Conservation (phyloP, 2,888 invertebrate genomes). For the Argynnis bischoffii region DNA sequence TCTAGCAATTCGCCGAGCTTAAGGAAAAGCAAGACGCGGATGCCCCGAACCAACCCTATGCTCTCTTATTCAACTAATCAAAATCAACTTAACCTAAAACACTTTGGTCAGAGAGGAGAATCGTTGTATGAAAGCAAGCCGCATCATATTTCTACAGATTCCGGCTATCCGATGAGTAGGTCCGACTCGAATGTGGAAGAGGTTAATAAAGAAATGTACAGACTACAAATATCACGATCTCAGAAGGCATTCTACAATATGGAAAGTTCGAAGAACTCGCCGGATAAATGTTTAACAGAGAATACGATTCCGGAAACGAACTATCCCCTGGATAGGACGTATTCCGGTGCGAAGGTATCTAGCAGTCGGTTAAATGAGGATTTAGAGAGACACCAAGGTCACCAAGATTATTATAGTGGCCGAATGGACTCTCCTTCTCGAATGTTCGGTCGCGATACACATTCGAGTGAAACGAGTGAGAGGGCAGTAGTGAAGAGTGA, state of each 20-base stretch:
- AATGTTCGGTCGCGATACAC: slow-evolving; percentile 64
- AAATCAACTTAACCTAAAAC: slow-evolving; percentile 73
- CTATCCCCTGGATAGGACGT: slow-evolving; percentile 74
- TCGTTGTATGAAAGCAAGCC: slow-evolving; percentile 75
- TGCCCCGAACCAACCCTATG: slow-evolving; percentile 83
- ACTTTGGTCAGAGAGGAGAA: slow-evolving; percentile 77
- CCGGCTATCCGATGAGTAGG: slow-evolving; percentile 74
- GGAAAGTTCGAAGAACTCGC: slow-evolving; percentile 71
- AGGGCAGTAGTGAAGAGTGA: slow-evolving; percentile 62
- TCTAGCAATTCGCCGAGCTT: slow-evolving; percentile 76
- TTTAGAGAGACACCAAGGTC: slow-evolving; percentile 56
- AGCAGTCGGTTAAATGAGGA: slow-evolving; percentile 75
- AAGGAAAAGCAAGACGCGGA: slow-evolving; percentile 79
- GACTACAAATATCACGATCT: slow-evolving; percentile 76
- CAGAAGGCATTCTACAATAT: slow-evolving; percentile 77
- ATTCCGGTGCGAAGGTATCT: slow-evolving; percentile 75
- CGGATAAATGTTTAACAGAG: slow-evolving; percentile 68
- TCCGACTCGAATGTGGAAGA: slow-evolving; percentile 80
- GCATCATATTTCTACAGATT: slow-evolving; percentile 74
- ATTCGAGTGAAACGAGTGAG: slow-evolving; percentile 69
- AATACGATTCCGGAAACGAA: slow-evolving; percentile 70
- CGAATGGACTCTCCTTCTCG: slow-evolving; percentile 67
- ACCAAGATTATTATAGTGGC: slow-evolving; percentile 66
- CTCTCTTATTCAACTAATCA: slow-evolving; percentile 78
- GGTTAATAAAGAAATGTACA: slow-evolving; percentile 80